Evolutionary conservation across 1,140 invertebrate species (phyloP).

Genomic region (Drosophila nasuta): DNA sequence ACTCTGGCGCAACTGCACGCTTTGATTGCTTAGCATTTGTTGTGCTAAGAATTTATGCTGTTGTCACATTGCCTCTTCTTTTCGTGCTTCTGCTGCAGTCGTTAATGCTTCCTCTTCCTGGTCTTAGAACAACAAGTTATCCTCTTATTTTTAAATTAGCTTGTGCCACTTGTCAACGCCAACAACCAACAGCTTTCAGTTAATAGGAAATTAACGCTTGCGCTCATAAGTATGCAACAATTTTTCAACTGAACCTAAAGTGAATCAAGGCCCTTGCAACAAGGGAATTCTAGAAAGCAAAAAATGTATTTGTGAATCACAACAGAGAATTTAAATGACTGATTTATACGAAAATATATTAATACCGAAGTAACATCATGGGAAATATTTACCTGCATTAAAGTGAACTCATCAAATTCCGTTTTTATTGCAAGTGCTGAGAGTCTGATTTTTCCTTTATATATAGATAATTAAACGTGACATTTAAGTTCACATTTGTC

Average conservation of each 20-base stretch:
- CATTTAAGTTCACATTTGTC: neutral
- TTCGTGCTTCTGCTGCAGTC: neutral
- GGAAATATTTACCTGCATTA: too few species aligned
- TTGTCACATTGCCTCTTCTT: slow-evolving; percentile 17
- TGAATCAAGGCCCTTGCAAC: too few species aligned
- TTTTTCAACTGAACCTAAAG: slow-evolving; percentile 3
- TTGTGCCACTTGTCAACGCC: slow-evolving; percentile 31
- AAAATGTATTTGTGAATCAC: too few species aligned
- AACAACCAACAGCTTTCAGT: slow-evolving; percentile 16
- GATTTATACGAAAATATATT: too few species aligned
- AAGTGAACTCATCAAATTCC: too few species aligned
- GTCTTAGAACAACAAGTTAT: slow-evolving; percentile 1
- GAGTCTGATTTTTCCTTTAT: too few species aligned
- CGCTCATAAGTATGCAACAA: slow-evolving; percentile 23
- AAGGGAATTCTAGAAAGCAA: too few species aligned
- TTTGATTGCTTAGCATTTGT: slow-evolving; percentile 59
- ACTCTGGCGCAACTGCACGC: slow-evolving; percentile 15
- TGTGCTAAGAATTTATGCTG: slow-evolving; percentile 36
- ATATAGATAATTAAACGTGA: too few species aligned
- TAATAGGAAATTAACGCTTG: slow-evolving; percentile 25
- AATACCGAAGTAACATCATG: too few species aligned
- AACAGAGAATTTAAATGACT: too few species aligned
- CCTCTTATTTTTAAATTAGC: slow-evolving; percentile 60
- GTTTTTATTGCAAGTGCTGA: too few species aligned
- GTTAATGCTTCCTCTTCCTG: neutral